Evolutionary conservation across 2,888 invertebrate species (phyloP).

Genomic region (Sicus ferrugineus): DNA sequence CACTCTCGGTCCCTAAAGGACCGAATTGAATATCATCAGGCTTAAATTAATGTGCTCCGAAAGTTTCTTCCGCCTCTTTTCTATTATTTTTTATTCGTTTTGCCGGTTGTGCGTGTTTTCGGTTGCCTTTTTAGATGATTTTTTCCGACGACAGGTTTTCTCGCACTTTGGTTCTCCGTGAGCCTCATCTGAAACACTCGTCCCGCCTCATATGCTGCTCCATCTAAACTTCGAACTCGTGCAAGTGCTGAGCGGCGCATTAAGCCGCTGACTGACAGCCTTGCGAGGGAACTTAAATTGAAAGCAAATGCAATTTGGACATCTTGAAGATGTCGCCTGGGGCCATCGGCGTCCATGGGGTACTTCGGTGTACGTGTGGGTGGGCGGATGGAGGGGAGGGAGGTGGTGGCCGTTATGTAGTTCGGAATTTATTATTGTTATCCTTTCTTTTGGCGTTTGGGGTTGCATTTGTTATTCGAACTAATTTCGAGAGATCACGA

Average conservation of each 20-base stretch:
- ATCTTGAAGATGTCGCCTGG: conserved; percentile 30
- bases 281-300: conserved; percentile 22
- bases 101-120: neutral
- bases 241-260: neutral
- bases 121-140: neutral
- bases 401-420: neutral
- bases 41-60: conserved; percentile 49
- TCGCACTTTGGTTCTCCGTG: neutral
- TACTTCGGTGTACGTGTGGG: too few species aligned
- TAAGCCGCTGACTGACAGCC: conserved; percentile 27
- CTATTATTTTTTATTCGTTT: conserved; percentile 2
- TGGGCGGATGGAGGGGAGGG: neutral
- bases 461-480: too few species aligned
- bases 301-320: conserved; percentile 35
- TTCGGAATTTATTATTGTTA: too few species aligned
- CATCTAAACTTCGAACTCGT: conserved; percentile 1
- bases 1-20: conserved; percentile 51
- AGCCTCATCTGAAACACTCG: too few species aligned
- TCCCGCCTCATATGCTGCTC: neutral
- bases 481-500: too few species aligned
- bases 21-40: conserved; percentile 59
- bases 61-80: conserved; percentile 7
- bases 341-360: neutral
- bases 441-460: too few species aligned
- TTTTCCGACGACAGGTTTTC: neutral